Evolutionary conservation across 1,140 invertebrate species (phyloP).

Genomic region (Tetragonula clypearis): DNA sequence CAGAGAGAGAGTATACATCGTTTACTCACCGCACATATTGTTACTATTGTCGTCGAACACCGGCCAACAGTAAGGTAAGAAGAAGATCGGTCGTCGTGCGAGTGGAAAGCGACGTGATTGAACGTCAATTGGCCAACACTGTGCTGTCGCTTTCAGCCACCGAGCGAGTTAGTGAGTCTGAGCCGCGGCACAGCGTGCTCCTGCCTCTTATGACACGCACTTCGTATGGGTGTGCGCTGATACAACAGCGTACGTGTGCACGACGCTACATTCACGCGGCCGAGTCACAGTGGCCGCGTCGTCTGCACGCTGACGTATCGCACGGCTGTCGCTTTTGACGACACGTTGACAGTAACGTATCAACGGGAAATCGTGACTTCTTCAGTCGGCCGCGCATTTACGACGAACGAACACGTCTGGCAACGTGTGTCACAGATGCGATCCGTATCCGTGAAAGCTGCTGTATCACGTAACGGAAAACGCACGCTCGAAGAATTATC

Average conservation of each 20-base stretch:
- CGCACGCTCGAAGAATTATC: background rate
- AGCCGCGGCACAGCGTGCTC: conserved; percentile 47
- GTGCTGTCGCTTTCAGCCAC: conserved; percentile 16
- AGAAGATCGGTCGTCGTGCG: background rate
- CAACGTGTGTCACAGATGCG: background rate
- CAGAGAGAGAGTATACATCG: background rate
- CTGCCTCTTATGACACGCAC: conserved; percentile 58
- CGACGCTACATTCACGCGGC: background rate
- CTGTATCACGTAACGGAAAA: background rate
- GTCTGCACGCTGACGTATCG: background rate
- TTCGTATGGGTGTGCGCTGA: conserved; percentile 5
- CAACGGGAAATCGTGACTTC: background rate
- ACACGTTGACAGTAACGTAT: background rate
- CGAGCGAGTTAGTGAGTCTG: conserved; percentile 60
- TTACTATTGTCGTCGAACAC: background rate
- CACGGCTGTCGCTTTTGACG: background rate
- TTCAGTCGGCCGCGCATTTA: background rate
- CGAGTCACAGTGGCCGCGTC: conserved; percentile 32
- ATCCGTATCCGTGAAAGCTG: background rate
- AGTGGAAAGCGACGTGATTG: background rate
- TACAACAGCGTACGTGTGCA: background rate
- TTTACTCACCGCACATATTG: conserved; percentile 65
- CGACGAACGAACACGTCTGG: background rate
- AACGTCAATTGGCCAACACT: conserved; percentile 20
- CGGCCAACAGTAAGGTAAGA: conserved; percentile 52